These are phyloP conservation scores for Enteromius treurensis DNA, from an alignment of 2,797 vertebrate genomes.

Conservation along the genomic window DNA sequence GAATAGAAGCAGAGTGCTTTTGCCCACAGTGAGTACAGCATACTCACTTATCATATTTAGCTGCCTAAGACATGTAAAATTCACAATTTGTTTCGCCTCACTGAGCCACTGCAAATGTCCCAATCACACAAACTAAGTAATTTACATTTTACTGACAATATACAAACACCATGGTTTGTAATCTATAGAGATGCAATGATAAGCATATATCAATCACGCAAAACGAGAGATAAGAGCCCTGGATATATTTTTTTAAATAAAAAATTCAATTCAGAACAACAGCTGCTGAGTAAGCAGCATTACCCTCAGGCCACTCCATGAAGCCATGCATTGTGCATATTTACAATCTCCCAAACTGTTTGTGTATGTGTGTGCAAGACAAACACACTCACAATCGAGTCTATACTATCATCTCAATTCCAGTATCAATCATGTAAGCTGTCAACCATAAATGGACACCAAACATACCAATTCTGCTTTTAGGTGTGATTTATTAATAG, in stretches of 20 bases:
- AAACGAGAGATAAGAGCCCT: background rate
- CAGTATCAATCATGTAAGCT: background rate
- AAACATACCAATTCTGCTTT: background rate
- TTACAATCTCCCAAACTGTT: background rate
- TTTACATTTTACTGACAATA: background rate
- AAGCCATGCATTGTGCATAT: background rate
- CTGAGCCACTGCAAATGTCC: background rate
- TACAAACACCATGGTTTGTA: background rate
- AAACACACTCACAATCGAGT: background rate
- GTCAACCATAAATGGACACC: background rate
- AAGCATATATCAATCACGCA: slow-evolving; percentile 4
- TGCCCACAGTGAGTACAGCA: background rate
- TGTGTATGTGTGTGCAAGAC: background rate
- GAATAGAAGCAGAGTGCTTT: slow-evolving; percentile 45
- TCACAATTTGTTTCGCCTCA: slow-evolving; percentile 15
- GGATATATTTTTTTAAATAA: background rate
- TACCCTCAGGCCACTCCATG: slow-evolving; percentile 8
- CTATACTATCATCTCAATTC: background rate
- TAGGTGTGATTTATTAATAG: background rate
- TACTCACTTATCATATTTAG: slow-evolving; percentile 26
- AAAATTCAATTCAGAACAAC: background rate
- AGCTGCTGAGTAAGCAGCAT: background rate
- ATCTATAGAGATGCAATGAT: slow-evolving; percentile 1
- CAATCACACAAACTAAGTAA: slow-evolving; percentile 16
- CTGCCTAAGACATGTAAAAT: slow-evolving; percentile 2